phyloP scores from a whole-genome alignment of 2,888 invertebrate genomes.

The Lordiphosa fenestrarum region DNA sequence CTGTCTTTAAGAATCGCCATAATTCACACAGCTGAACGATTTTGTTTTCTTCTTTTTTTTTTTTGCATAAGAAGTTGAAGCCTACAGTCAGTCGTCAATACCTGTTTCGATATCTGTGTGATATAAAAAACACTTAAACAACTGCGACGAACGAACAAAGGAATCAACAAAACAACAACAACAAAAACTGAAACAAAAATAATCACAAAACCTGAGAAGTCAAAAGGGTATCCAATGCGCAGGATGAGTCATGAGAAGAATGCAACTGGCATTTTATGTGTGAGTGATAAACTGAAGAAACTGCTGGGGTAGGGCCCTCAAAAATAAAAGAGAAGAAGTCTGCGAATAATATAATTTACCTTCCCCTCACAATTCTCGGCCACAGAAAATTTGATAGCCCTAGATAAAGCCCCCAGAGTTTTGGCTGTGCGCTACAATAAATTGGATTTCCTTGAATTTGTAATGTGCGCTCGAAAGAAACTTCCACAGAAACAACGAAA shows the following conservation, averaged over 20 bases:
- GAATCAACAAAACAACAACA: background rate
- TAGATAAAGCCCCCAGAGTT: conserved; percentile 32
- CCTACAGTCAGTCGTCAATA: conserved; percentile 11
- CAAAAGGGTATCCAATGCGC: conserved; percentile 4
- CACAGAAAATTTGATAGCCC: conserved; percentile 48
- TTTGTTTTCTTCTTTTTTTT: background rate
- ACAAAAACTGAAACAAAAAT: too few relatives aligned
- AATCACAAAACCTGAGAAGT: conserved; percentile 4
- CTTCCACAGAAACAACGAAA: conserved; percentile 41
- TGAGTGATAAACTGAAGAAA: conserved; percentile 37
- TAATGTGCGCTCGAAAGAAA: conserved; percentile 61
- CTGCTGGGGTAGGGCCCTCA: conserved; percentile 9
- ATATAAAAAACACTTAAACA: conserved; percentile 46
- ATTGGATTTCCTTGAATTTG: conserved; percentile 70
- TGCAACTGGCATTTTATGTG: conserved; percentile 34
- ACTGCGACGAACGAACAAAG: conserved; percentile 18
- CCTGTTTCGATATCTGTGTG: conserved; percentile 36
- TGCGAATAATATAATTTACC: too few relatives aligned
- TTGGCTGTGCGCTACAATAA: conserved; percentile 50
- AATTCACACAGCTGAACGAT: conserved; percentile 12
- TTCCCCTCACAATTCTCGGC: background rate
- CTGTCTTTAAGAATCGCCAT: conserved; percentile 9
- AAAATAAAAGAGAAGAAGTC: too few relatives aligned
- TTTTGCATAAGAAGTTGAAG: too few relatives aligned
- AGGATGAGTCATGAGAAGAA: conserved; percentile 43